Conservation (phyloP, 2,113 vertebrate genomes). For the Choloepus hoffmanni region DNA sequence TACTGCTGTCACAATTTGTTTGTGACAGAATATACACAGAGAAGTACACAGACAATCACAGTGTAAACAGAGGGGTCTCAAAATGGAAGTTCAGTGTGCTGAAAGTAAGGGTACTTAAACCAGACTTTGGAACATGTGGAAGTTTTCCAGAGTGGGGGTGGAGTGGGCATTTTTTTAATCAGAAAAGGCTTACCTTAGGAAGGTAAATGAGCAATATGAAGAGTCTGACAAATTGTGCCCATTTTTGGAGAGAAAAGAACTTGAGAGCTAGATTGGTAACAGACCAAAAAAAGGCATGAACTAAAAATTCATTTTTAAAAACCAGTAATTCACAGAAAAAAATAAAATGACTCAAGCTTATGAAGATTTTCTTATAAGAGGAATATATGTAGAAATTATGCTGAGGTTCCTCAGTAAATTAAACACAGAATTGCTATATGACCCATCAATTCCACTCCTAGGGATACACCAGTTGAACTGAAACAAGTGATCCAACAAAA, state of each 20-base stretch:
- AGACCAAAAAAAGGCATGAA: not conserved
- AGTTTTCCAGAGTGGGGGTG: not conserved
- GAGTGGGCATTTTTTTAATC: not conserved
- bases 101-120: not conserved
- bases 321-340: not conserved
- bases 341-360: too few species aligned
- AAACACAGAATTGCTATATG: not conserved
- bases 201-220: not conserved
- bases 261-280: not conserved
- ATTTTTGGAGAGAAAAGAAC: not conserved
- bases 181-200: not conserved
- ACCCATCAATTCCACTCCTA: not conserved
- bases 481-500: not conserved
- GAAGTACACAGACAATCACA: not conserved
- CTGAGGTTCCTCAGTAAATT: not conserved
- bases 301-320: not conserved
- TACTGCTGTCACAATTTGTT: not conserved
- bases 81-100: not conserved
- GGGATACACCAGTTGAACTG: not conserved
- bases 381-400: not conserved
- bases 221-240: not conserved
- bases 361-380: not conserved
- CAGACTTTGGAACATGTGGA: not conserved
- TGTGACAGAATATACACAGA: not conserved
- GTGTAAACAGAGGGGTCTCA: not conserved